Percentiles rank a stretch among this genome's conserved stretches.
phyloP scores from a whole-genome alignment of 2,888 invertebrate species.

The Chydorus sphaericus region DNA sequence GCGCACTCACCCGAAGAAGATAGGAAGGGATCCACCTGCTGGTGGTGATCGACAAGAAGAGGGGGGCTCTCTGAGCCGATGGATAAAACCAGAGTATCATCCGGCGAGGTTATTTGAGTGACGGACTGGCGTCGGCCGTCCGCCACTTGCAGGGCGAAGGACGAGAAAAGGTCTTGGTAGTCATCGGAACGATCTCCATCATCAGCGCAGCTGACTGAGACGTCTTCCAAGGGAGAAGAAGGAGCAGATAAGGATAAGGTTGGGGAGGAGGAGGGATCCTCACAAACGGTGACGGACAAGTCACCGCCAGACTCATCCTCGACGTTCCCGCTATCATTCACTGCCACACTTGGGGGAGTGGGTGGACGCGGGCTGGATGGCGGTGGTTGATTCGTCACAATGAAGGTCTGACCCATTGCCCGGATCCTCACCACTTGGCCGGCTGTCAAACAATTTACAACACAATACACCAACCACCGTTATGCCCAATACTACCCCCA shows the following conservation, averaged over 20 bases:
- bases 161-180: slow-evolving; percentile 13
- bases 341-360: neutral
- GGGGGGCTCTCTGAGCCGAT: neutral
- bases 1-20: neutral
- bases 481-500: neutral
- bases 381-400: slow-evolving; percentile 1
- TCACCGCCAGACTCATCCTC: slow-evolving; percentile 5
- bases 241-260: neutral
- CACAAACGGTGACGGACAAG: neutral
- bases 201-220: slow-evolving; percentile 4
- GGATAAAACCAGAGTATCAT: slow-evolving; percentile 11
- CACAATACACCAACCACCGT: neutral
- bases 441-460: slow-evolving; percentile 2
- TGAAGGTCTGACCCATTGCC: slow-evolving; percentile 25
- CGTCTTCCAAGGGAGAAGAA: neutral
- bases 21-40: slow-evolving; percentile 2
- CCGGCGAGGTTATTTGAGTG: slow-evolving; percentile 12
- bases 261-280: neutral
- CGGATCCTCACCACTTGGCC: slow-evolving; percentile 25
- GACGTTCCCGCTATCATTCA: neutral
- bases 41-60: slow-evolving; percentile 4
- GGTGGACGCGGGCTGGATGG: neutral
- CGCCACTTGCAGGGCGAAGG: neutral
- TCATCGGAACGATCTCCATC: slow-evolving; percentile 1
- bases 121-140: neutral